Evolutionary conservation across 2,888 invertebrate species (phyloP), one percentile per base, ranked within the genome.

Genomic region (Oscheius sp.): DNA sequence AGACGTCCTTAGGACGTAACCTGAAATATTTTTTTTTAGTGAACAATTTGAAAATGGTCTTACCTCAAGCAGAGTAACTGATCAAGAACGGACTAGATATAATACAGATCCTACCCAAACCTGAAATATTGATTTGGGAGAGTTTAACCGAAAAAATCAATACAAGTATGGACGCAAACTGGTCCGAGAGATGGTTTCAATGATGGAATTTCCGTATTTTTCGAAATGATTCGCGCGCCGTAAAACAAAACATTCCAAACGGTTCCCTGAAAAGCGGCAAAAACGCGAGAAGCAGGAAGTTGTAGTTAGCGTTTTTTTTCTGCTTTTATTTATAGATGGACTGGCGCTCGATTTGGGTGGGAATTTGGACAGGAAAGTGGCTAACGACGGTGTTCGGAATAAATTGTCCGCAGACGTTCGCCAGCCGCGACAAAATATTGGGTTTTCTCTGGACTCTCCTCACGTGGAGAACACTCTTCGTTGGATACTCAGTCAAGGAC

Each of bases 1-100:
- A 34, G 20, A 42, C 61, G 61, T 45, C 61, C 61, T 25, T 45
- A 61, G 61, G 61, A 61, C 61, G 61, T 31, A 61, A 8, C 42
- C 45, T 42, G 31, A 42, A 61, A 61, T 27, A 42, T 27, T 45
- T 25, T 8, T 39, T 12, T 42, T 57, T 15, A 20, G 17, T 20
- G 4, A n/a, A n/a, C n/a, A 15, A 10, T 3, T 12, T 39, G n/a
- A 29, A 10, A 2, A 23, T 5, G 15, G 15, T 45, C 61, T 29
- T 3, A 61, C 61, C 61, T 61, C 45, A 61, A 39, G 31, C 29
- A 42, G 31, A 27, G 27, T n/a, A 61, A 39, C 45, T 33, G 34
- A 23, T 45, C 45, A 61, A 45, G 27, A 15, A 45, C 20, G 10
- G 61, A 61, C 29, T 45, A 42, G 57, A 17, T 25, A 61, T 42